These are phyloP conservation scores for Parasteatoda lunata DNA, from an alignment of 2,888 invertebrate genomes.

Conservation along the genomic window DNA sequence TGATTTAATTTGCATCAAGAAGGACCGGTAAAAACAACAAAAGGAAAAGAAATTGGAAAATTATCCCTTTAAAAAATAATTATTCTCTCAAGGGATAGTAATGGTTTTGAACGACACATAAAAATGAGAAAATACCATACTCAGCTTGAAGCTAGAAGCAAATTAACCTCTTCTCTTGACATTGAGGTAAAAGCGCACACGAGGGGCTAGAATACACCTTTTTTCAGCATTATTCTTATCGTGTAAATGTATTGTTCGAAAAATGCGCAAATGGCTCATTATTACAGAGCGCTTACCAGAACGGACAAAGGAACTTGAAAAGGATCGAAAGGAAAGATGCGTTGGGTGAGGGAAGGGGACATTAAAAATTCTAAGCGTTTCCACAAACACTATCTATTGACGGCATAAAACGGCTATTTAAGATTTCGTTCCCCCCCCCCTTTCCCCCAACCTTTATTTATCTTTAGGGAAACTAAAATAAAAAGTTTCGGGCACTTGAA, in stretches of 20 bases:
- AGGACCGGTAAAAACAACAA: too few relatives aligned
- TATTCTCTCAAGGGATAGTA: too few relatives aligned
- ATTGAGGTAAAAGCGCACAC: conserved; percentile 9
- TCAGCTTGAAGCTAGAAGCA: not conserved
- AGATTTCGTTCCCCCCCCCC: conserved; percentile 21
- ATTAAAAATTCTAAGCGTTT: conserved; percentile 13
- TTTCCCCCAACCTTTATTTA: not conserved
- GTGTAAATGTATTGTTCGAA: conserved; percentile 42
- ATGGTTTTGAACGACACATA: too few relatives aligned
- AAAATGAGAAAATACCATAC: too few relatives aligned
- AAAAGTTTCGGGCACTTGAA: too few relatives aligned
- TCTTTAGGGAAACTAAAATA: not conserved
- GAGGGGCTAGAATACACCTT: conserved; percentile 13
- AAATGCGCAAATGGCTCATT: conserved; percentile 39
- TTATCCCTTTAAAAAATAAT: too few relatives aligned
- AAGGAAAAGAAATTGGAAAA: too few relatives aligned
- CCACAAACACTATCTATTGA: conserved; percentile 40
- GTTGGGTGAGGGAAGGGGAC: not conserved
- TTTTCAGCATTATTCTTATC: conserved; percentile 30
- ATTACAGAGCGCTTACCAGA: conserved; percentile 46
- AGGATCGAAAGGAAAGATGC: not conserved
- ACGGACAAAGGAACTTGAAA: conserved; percentile 19
- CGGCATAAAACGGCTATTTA: conserved; percentile 33
- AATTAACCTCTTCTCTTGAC: conserved; percentile 30
- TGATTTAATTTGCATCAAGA: too few relatives aligned